Evolutionary conservation across 2,888 invertebrate species (phyloP).

Genomic region (Lasioglossum leucozonium): DNA sequence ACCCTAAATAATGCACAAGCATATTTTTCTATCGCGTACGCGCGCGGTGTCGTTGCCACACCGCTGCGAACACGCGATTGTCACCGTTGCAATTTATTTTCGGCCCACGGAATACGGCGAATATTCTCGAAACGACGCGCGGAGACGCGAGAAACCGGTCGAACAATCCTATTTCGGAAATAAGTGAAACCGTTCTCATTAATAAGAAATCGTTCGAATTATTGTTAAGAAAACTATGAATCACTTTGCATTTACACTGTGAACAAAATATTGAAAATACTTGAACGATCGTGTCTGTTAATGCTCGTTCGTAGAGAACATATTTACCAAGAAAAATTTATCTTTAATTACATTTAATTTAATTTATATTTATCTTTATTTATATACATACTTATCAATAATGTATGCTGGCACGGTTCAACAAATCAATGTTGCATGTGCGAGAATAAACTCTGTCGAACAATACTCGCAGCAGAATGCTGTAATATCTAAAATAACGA

Average conservation of each 20-base stretch:
- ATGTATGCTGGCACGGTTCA: too few relatives aligned
- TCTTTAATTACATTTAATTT: too few relatives aligned
- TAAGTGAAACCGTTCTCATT: too few relatives aligned
- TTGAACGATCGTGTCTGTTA: neutral
- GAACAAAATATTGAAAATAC: neutral
- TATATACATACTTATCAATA: too few relatives aligned
- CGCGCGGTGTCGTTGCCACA: slow-evolving; percentile 62
- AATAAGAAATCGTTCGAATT: neutral
- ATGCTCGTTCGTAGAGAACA: neutral
- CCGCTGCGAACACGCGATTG: slow-evolving; percentile 62
- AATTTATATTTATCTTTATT: too few relatives aligned
- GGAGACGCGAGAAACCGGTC: neutral
- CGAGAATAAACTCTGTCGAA: too few relatives aligned
- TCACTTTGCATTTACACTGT: neutral
- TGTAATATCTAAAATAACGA: too few relatives aligned
- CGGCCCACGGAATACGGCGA: slow-evolving; percentile 19
- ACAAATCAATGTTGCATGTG: too few relatives aligned
- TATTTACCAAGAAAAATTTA: neutral
- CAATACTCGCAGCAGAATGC: too few relatives aligned
- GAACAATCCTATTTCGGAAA: neutral
- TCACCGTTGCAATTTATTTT: slow-evolving; percentile 65
- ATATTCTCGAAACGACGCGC: neutral
- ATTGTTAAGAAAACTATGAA: neutral
- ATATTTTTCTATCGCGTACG: slow-evolving; percentile 78
- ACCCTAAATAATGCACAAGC: slow-evolving; percentile 80